Percentiles rank a stretch among this genome's conserved stretches.
Evolutionary conservation across 2,888 invertebrate species (phyloP).

Genomic region (Dryobotodes eremita): DNA sequence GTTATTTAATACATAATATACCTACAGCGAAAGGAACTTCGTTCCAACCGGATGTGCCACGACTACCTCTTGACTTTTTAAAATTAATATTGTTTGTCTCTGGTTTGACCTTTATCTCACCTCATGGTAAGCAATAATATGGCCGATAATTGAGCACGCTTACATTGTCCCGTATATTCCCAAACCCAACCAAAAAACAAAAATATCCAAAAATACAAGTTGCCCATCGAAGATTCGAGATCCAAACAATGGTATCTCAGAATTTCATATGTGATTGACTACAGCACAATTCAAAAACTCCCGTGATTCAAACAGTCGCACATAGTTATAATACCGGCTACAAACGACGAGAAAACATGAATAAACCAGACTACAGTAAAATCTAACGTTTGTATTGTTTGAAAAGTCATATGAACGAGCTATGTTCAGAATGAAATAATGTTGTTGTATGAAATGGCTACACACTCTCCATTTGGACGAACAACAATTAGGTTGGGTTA

Average conservation of each 20-base stretch:
- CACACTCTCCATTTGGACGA: not conserved
- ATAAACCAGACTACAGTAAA: constrained; percentile 34
- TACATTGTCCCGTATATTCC: not conserved
- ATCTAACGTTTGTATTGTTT: constrained; percentile 26
- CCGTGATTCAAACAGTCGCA: not conserved
- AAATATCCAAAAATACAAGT: not conserved
- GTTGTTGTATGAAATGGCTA: not conserved
- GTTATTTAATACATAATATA: too few relatives aligned
- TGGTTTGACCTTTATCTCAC: too few relatives aligned
- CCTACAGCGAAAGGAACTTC: too few relatives aligned
- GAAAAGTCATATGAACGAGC: constrained; percentile 17
- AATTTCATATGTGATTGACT: constrained; percentile 27
- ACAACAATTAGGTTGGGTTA: not conserved
- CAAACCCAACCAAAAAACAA: not conserved
- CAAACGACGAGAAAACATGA: constrained; percentile 10
- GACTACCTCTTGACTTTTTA: too few relatives aligned
- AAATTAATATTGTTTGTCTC: too few relatives aligned
- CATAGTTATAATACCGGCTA: constrained; percentile 8
- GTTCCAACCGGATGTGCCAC: too few relatives aligned
- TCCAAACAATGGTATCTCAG: constrained; percentile 10
- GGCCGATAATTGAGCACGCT: too few relatives aligned
- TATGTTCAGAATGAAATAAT: constrained; percentile 11
- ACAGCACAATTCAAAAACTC: constrained; percentile 5
- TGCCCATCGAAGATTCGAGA: not conserved
- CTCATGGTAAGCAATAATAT: too few relatives aligned